A percentile compares a stretch with the other conserved stretches of the same genome.
phyloP scores from a whole-genome alignment of 2,888 invertebrate genomes.

The Creontiades dilutus region DNA sequence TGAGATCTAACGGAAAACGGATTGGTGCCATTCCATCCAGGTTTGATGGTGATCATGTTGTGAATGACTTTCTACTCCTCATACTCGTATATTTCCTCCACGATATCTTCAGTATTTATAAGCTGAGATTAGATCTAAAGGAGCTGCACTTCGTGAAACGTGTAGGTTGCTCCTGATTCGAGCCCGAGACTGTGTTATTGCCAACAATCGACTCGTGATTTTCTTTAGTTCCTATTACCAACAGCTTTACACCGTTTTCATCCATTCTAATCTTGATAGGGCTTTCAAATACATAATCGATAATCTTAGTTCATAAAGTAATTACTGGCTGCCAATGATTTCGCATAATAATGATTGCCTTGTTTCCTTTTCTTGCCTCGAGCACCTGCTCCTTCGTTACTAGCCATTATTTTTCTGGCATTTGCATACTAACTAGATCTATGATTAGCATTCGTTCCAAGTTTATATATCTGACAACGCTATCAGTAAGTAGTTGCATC shows the following conservation, averaged over 20 bases:
- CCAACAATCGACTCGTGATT: background rate
- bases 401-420: background rate
- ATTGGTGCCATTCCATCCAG: no score
- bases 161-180: background rate
- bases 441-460: background rate
- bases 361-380: background rate
- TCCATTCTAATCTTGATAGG: no score
- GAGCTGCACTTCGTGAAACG: background rate
- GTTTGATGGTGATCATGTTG: conserved; percentile 23
- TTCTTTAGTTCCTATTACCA: background rate
- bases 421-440: conserved; percentile 1
- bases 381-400: background rate
- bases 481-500: no score
- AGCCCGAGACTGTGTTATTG: background rate
- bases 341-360: background rate
- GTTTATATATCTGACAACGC: background rate
- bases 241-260: background rate
- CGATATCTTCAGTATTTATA: conserved; percentile 24
- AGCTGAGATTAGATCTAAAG: conserved; percentile 37
- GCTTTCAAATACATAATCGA: background rate
- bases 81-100: conserved; percentile 22
- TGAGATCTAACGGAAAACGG: no score
- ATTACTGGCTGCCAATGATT: background rate
- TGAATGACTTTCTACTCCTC: conserved; percentile 29
- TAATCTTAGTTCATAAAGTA: background rate